Evolutionary conservation across 2,113 vertebrate genomes (phyloP).

Genomic region (Lamprotornis superbus): DNA sequence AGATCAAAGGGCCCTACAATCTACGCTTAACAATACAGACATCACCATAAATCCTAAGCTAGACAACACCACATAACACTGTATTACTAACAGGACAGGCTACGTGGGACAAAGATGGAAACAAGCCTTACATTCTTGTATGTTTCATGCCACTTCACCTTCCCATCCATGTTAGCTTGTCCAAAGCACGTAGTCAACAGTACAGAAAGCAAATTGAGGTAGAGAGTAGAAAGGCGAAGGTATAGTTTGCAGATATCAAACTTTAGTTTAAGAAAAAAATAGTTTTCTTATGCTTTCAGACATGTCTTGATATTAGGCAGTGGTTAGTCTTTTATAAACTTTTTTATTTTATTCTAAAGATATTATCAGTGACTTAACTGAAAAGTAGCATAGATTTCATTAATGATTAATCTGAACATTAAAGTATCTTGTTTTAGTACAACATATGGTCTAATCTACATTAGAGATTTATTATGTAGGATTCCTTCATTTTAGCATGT

Average conservation of each 20-base stretch:
- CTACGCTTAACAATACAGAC: neutral
- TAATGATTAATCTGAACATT: neutral
- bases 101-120: neutral
- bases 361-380: neutral
- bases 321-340: neutral
- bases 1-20: neutral
- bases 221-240: conserved; percentile 28
- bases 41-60: neutral
- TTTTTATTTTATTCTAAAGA: neutral
- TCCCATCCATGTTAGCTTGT: conserved; percentile 46
- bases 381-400: neutral
- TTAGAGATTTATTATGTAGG: neutral
- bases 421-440: neutral
- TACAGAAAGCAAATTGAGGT: neutral
- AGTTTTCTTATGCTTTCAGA: neutral
- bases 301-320: neutral
- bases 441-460: neutral
- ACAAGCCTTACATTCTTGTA: conserved; percentile 35
- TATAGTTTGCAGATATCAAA: neutral
- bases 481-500: neutral
- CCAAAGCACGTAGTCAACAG: conserved; percentile 23
- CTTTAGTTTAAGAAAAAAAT: neutral
- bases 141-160: conserved; percentile 33
- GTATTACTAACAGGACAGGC: neutral
- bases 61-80: neutral